Conservation (phyloP, 2,797 vertebrate species). For the Nasua narica region DNA sequence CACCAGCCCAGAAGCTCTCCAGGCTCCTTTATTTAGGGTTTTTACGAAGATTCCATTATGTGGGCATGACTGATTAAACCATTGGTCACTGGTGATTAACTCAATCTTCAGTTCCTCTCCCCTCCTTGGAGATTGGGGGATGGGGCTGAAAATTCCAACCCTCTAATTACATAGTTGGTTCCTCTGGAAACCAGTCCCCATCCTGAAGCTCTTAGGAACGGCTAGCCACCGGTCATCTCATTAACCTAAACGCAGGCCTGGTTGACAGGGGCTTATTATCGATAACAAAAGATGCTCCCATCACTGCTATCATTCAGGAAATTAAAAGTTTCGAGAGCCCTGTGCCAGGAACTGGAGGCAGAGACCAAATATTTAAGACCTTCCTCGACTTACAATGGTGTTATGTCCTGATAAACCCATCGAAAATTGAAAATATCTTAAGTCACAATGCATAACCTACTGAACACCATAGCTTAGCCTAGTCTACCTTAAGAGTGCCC, state of each 20-base stretch:
- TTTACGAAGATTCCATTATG: background rate
- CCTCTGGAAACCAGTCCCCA: background rate
- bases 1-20: background rate
- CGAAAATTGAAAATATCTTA: background rate
- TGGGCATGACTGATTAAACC: background rate
- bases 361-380: background rate
- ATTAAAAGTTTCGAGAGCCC: background rate
- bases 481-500: background rate
- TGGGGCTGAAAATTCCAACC: background rate
- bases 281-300: background rate
- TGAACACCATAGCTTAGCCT: background rate
- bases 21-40: no score
- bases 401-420: background rate
- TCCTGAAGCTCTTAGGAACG: background rate
- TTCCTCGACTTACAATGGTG: background rate
- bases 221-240: background rate
- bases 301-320: background rate
- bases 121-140: background rate
- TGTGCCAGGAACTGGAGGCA: no score
- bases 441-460: background rate
- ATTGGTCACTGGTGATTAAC: background rate
- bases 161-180: background rate
- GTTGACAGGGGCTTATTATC: background rate
- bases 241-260: background rate
- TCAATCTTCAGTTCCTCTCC: background rate